Evolutionary conservation across 2,888 invertebrate species (phyloP).

Genomic region (Hanleya hanleyi): DNA sequence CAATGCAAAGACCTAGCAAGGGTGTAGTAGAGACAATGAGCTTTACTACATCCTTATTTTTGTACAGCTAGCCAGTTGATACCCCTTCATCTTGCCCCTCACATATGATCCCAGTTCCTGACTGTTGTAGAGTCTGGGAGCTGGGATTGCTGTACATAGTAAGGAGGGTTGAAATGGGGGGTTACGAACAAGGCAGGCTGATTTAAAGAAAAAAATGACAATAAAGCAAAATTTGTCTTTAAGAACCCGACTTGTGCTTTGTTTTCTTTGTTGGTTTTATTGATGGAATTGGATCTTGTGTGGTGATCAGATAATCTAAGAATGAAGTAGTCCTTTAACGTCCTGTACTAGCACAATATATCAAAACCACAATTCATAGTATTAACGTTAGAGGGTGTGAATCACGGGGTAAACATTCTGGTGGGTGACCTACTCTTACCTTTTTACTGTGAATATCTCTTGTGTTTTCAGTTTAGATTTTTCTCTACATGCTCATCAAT

Average conservation of each 20-base stretch:
- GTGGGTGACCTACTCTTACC: too few species aligned
- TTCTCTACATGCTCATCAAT: too few species aligned
- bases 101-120: neutral
- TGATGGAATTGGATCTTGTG: too few species aligned
- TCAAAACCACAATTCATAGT: too few species aligned
- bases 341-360: too few species aligned
- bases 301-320: too few species aligned
- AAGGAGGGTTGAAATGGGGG: neutral
- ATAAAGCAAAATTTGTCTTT: neutral
- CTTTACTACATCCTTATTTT: neutral
- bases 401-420: too few species aligned
- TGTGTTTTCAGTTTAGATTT: too few species aligned
- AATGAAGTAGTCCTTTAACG: too few species aligned
- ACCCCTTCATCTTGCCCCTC: neutral
- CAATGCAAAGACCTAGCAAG: neutral
- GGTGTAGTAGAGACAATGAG: neutral
- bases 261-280: too few species aligned
- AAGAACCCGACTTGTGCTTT: neutral
- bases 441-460: too few species aligned
- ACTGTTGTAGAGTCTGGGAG: neutral
- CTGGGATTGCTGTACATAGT: neutral
- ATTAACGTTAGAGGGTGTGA: too few species aligned
- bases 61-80: neutral
- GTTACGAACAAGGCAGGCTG: neutral
- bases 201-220: slow-evolving; percentile 3